Base-by-base conservation (phyloP, 2,797 vertebrate genomes). In the Sardinella longiceps region DNA sequence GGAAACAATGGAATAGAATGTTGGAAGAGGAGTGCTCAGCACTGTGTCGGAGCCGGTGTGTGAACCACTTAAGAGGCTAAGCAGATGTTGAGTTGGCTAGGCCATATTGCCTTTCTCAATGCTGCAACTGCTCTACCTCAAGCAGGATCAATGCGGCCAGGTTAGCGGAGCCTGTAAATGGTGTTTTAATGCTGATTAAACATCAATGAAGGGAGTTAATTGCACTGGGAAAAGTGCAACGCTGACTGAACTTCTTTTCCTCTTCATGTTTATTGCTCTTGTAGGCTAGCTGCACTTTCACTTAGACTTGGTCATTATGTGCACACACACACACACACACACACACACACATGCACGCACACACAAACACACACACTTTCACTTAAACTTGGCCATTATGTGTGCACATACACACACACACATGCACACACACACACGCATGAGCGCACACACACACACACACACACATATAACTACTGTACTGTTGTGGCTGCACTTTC, bases 151-250 rank as follows among this genome's bases (percentile, higher is more conserved):
- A 30, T 30, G 60, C 25, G 28, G 58, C n/a, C n/a, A 25, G 58
- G 58, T 9, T 23, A 63, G 58, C 10, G n/a, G n/a, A 58, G 58
- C n/a, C n/a, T 11, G 58, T 63, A 63, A 63, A 63, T 63, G 60
- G 11, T 30, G 60, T 63, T 63, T 63, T 63, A 63, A 63, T 63
- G 60, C 60, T 63, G 60, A 63, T 63, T 60, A 60, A 60, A 60
- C 23, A 14, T 30, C 60, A 30, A 12, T 63, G 60, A 63, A 30
- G 11, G 60, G 25, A 30, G 14, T 63, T 63, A 30, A 63, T 43
- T 43, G 4, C 43, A 63, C 30, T 11, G 30, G 25, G n/a, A n/a
- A 63, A 25, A 14, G 9, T 10, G 10, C n/a, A 7, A 10, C 28
- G n/a, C 56, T 60, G 23, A 58, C 51, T 18, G 3, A 2, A 48